Evolutionary conservation across 2,888 invertebrate species (phyloP), one percentile per base, ranked within the genome.

Genomic region (Sesia apiformis): DNA sequence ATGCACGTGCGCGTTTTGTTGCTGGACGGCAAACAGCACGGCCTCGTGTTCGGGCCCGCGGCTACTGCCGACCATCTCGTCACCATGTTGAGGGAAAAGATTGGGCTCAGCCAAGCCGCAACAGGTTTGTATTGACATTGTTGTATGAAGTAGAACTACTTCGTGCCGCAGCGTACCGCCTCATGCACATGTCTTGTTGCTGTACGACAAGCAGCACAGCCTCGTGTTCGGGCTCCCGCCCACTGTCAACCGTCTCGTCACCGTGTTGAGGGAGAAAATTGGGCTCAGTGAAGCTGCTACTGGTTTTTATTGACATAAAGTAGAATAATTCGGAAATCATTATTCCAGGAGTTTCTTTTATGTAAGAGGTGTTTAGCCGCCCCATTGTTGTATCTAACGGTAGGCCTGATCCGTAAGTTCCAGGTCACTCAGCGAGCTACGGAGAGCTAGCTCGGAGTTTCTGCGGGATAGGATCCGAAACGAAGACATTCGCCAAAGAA

Each of bases 211-310:
- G 73, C 97, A 97, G 76, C 96, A 98, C 79, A 96, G 97, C 0
- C 93, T 98, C 0, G 98, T 98, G 83, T 98, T 98, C 84, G 97
- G 98, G 72, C 97, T 98, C 0, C 97, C 97, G 40, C 96, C 97
- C 52, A 97, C 97, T 0, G 95, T 97, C 3, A 93, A 93, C 67
- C 97, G 98, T 73, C 95, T 98, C 3, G 93, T 97, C 76, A 93
- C 95, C 71, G 93, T 95, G 73, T 94, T 98, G 51, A 92, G 96
- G 63, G 94, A 94, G 63, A 98, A 97, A 89, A 96, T 98, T 66
- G 98, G 98, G 0, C 92, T 97, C 56, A 92, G 92, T 56, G 93
- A 94, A 55, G 91, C 93, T 55, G 95, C 95, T 5, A 94, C 93
- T 69, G 94, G 94, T 93, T 63, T 23, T 23, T 2, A 23, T 23